phyloP scores from a whole-genome alignment of 2,888 invertebrate species.

The Ramazzottius varieornatus region DNA sequence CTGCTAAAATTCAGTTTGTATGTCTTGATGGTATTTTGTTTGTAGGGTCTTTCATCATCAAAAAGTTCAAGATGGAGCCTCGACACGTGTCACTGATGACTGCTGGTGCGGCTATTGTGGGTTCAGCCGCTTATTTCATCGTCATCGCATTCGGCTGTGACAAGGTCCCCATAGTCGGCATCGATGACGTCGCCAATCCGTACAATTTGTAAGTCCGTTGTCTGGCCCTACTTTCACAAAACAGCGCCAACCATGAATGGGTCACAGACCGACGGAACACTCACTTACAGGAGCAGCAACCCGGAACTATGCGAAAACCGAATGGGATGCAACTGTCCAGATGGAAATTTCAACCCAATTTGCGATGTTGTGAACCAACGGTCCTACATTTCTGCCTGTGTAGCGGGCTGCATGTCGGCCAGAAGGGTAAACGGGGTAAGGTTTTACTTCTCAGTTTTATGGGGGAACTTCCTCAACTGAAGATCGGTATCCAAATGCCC shows the following conservation, averaged over 20 bases:
- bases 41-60: background rate
- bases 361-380: background rate
- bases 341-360: background rate
- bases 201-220: background rate
- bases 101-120: background rate
- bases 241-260: too few species aligned
- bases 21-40: too few species aligned
- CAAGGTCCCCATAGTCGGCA: background rate
- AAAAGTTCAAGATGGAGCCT: background rate
- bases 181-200: background rate
- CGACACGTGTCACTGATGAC: background rate
- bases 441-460: too few species aligned
- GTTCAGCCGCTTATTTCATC: background rate
- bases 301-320: background rate
- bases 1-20: too few species aligned
- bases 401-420: background rate
- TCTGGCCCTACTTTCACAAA: too few species aligned
- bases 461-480: too few species aligned
- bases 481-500: too few species aligned
- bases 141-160: constrained; percentile 2
- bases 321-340: background rate
- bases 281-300: too few species aligned
- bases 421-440: background rate
- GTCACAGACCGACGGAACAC: too few species aligned
- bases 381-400: background rate